Base-by-base conservation (phyloP, 2,113 vertebrate species). In the Neolamprologus hecqui region DNA sequence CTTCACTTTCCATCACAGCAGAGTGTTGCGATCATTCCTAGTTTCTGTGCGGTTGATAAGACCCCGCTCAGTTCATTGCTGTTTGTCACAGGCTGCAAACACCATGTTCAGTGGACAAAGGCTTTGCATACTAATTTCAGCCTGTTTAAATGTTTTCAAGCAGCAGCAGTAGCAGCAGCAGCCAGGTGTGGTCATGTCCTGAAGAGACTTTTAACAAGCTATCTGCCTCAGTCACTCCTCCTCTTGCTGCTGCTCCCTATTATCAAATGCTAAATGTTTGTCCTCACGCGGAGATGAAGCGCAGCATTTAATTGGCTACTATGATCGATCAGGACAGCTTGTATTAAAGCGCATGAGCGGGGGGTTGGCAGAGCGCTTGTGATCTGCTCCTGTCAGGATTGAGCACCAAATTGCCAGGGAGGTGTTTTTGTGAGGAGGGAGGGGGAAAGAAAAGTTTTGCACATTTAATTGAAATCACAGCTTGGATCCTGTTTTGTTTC, bases 91-190 rank as follows among this genome's bases (percentile, higher is more conserved):
- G 85, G 85, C 90, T 84, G 90, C 85, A 90, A 88, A 94, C 89
- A 33, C 87, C 84, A 45, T 91, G 90, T 94, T 94, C 92, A 84
- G 77, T 80, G 85, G 86, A 91, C 89, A 89, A 92, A 91, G 88
- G 93, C 92, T 95, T 90, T 95, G 94, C 94, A 95, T 94, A 84
- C 85, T 94, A 93, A 96, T 96, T 90, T 93, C 45, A 68, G 70
- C 55, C 58, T 85, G 40, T n/a, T 84, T 85, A 21, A 68, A 85
- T 93, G 89, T 90, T 84, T 84, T 63, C 58, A 81, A 77, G 45
- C 86, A 83, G 63, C 54, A 53, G 80, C 68, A 80, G 42, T 40
- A 81, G n/a, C 21, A 63, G 58, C 58, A 85, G 73, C 26, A 85
- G 77, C 68, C 87, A 91, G 84, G 80, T 92, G 88, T 88, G 92